Evolutionary conservation across 2,797 vertebrate genomes (phyloP), one percentile per base, ranked within the genome.

Genomic region (Catamblyrhynchus diadema): DNA sequence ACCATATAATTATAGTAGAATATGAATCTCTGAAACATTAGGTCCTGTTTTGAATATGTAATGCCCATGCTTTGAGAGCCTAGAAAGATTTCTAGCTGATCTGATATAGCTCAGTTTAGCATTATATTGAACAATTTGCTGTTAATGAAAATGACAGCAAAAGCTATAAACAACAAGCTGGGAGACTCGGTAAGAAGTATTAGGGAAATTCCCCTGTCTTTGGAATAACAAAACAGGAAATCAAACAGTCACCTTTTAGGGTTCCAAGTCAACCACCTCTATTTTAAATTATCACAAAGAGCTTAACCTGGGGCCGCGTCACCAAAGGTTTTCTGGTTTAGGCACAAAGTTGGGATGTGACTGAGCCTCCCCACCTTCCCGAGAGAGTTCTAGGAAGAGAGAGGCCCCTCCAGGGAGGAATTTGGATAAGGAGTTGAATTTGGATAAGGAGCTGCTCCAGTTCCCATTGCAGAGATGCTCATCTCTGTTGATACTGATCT

Each of bases 1-100:
- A 99, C 98, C 99, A 98, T 99, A 99, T 99, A 99, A 99, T 99
- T 99, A 98, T 98, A 98, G 98, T 97, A 98, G 98, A 99, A 99
- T 98, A 98, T 98, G 98, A 98, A 98, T 98, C 98, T 98, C 98
- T 98, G 98, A 99, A 99, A 99, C 98, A 99, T 99, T 99, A 99
- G 98, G 98, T 98, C 98, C 98, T 98, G 98, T 98, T 99, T 99
- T 98, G 99, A 99, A 99, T 99, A 98, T 98, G 98, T 98, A 98
- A 99, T 99, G 98, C 98, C 97, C 97, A 85, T 97, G 97, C 97
- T 98, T 98, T 98, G 97, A 96, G 97, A 97, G 94, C 61, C 96
- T 95, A 94, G 88, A 93, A 97, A 97, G 97, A 98, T 98, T 97
- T 96, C 91, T 95, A 95, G 96, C 91, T 97, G 97, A 97, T 98